Conservation (phyloP, 2,113 vertebrate species). For the Mormoops blainvillei region DNA sequence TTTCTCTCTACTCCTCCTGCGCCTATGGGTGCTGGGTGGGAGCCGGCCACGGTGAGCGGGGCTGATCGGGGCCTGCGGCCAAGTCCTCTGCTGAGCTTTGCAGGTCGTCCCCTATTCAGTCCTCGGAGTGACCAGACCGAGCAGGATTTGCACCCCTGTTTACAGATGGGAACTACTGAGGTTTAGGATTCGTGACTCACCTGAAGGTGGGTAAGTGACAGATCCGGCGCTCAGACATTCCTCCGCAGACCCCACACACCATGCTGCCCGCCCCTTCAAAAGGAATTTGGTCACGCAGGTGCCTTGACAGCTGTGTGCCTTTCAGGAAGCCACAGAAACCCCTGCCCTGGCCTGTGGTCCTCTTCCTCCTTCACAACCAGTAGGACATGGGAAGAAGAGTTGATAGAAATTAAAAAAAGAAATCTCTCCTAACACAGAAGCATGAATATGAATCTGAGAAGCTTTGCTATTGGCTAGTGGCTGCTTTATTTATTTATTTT, state of each 20-base stretch:
- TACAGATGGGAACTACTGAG: neutral
- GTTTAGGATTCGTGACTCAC: neutral
- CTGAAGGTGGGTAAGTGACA: neutral
- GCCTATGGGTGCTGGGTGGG: neutral
- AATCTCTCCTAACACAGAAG: neutral
- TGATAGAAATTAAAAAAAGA: neutral
- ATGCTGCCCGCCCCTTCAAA: neutral
- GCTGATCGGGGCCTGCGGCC: fast-evolving
- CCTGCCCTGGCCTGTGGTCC: neutral
- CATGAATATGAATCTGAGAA: neutral
- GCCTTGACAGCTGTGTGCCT: too few relatives aligned
- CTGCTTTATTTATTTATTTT: too few relatives aligned
- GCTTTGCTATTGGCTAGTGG: fast-evolving
- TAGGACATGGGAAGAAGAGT: neutral
- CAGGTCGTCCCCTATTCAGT: fast-evolving
- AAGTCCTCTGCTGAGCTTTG: neutral
- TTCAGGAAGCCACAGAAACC: neutral
- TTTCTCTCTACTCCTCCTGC: neutral
- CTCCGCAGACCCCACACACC: neutral
- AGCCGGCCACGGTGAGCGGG: neutral
- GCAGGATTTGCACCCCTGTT: neutral
- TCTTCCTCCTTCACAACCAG: neutral
- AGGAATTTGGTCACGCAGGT: neutral
- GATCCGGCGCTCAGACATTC: fast-evolving
- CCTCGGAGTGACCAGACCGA: neutral